Conservation (phyloP, 1,140 invertebrate species). For the Drosophila biarmipes region DNA sequence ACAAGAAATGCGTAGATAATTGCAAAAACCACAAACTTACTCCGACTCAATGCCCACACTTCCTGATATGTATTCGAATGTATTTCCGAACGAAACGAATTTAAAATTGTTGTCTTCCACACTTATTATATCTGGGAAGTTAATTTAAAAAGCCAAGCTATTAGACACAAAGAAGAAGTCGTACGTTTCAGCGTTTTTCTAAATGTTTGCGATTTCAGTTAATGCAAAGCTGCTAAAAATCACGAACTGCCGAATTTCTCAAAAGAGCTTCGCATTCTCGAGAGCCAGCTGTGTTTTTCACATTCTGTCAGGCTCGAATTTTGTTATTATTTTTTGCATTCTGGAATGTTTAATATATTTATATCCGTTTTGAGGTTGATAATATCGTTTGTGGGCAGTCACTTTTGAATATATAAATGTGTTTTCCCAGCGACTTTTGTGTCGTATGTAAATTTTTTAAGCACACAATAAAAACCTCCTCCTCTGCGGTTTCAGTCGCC, state of each 20-base stretch:
- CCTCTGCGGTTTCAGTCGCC: constrained; percentile 29
- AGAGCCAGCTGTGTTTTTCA: constrained; percentile 29
- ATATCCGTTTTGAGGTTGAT: constrained; percentile 57
- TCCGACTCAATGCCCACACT: background rate
- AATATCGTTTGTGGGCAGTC: constrained; percentile 58
- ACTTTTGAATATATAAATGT: constrained; percentile 30
- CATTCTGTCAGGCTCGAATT: constrained; percentile 14
- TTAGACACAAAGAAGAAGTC: background rate
- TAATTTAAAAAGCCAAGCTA: background rate
- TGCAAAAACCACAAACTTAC: background rate
- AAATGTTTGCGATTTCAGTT: background rate
- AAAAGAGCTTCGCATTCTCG: background rate
- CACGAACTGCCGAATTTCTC: constrained; percentile 23
- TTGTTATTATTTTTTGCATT: constrained; percentile 24
- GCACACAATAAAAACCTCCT: constrained; percentile 38
- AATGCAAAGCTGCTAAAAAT: background rate
- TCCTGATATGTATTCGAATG: background rate
- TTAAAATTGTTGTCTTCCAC: background rate
- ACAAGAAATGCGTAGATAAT: constrained; percentile 2
- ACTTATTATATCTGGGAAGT: background rate
- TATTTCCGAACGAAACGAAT: constrained; percentile 2
- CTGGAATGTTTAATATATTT: constrained; percentile 9
- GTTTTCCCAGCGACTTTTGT: constrained; percentile 41
- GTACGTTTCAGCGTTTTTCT: background rate
- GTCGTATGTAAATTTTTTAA: constrained; percentile 68